phyloP scores from a whole-genome alignment of 2,797 vertebrate genomes.

The Geotrypetes seraphini region DNA sequence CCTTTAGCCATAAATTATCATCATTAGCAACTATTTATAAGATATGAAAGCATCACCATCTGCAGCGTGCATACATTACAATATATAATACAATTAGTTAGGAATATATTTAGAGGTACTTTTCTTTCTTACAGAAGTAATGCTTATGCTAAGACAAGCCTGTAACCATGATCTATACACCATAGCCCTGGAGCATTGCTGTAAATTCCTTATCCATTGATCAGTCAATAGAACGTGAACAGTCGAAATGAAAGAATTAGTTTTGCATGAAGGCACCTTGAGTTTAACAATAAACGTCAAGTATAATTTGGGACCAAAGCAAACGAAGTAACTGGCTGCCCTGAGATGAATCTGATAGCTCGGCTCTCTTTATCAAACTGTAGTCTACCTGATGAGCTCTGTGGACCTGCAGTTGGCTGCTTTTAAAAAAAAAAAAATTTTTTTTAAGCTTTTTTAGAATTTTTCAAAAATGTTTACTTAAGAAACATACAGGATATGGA shows the following conservation, averaged over 20 bases:
- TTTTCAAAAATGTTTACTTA: too few species aligned
- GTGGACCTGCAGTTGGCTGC: background rate
- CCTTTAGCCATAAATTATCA: too few species aligned
- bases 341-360: conserved; percentile 20
- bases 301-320: conserved; percentile 24
- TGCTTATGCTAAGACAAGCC: conserved; percentile 14
- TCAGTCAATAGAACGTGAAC: conserved; percentile 18
- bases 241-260: background rate
- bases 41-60: too few species aligned
- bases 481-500: too few species aligned
- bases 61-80: too few species aligned
- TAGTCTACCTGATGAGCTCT: conserved; percentile 12
- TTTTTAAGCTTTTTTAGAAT: too few species aligned
- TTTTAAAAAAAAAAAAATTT: too few species aligned
- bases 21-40: too few species aligned
- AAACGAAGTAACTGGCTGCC: conserved; percentile 6
- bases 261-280: conserved; percentile 25
- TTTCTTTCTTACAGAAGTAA: conserved; percentile 2
- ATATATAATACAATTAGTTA: too few species aligned
- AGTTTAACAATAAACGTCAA: conserved; percentile 27
- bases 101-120: too few species aligned
- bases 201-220: conserved; percentile 24
- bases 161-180: background rate
- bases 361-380: conserved; percentile 8
- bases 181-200: background rate